Base-by-base conservation (phyloP, 2,797 vertebrate genomes). In the Orestias chungarensis region DNA sequence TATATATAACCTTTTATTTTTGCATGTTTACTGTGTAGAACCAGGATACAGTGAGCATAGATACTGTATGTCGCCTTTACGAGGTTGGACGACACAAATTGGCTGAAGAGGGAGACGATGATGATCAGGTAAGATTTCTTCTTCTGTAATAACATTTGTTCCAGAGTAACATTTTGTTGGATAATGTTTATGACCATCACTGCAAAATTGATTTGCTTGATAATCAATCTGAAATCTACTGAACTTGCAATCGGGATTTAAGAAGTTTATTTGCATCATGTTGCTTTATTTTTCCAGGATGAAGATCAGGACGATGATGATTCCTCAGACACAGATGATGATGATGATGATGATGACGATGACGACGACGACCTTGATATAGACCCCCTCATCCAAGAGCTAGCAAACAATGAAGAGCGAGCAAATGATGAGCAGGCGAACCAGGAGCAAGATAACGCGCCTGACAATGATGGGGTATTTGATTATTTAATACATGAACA, bases 1-100 rank as follows among this genome's bases (percentile, higher is more conserved):
- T 52, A 18, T 27, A 38, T 64, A 25, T 14, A 7, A 40, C n/a
- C n/a, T 62, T 2, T 23, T 5, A 2, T 23, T 27, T 35, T 52
- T 50, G 20, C 12, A 18, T 4, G 17, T 59, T n/a, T 23, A 0
- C n/a, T 66, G 1, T 78, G 66, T 74, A 99, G 97, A 98, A 98
- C 83, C 97, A 97, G 89, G 97, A 99, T 80, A 87, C 96, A 0
- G 92, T 97, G 82, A 96, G 96, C 84, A 93, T 98, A 96, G 97
- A 99, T 90, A 99, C 96, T 0, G 96, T 99, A 23, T 99, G 98
- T 87, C 95, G 98, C n/a, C 94, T 99, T 0, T 99, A 99, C 55
- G 96, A 98, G 78, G 97, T 99, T 35, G 98, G 98, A n/a, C 91
- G 98, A 50, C 97, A 98, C 78, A 96, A 96, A 20, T 91, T 99